These are phyloP conservation scores for Eristalinus sepulchralis DNA, from an alignment of 2,888 invertebrate genomes.

Conservation along the genomic window DNA sequence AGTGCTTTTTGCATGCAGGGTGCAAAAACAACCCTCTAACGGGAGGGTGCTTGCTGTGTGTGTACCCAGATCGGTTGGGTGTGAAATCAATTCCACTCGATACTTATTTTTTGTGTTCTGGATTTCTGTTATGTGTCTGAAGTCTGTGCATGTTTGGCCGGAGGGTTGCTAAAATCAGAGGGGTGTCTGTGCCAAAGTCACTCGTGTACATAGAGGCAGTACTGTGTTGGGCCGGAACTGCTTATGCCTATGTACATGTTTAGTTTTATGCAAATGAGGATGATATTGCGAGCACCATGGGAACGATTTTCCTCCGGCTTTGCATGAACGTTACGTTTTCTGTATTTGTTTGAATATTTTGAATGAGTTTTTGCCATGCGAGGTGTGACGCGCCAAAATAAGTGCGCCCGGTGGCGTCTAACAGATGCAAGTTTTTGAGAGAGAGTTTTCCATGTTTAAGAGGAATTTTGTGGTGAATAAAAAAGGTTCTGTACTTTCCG, in stretches of 20 bases:
- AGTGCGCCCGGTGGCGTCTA: not conserved
- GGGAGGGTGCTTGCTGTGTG: not conserved
- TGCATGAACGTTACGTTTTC: not conserved
- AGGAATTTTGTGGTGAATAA: not conserved
- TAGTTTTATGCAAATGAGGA: slow-evolving; percentile 52
- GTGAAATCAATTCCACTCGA: slow-evolving; percentile 73
- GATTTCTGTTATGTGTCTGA: slow-evolving; percentile 12
- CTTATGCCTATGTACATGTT: slow-evolving; percentile 8
- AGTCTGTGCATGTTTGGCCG: slow-evolving; percentile 13
- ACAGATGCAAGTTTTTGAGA: not conserved
- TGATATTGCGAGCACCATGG: slow-evolving; percentile 30
- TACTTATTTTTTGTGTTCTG: slow-evolving; percentile 44
- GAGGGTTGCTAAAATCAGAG: slow-evolving; percentile 54
- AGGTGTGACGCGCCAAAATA: not conserved
- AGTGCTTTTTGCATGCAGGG: slow-evolving; percentile 51
- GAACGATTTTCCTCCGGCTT: slow-evolving; percentile 16
- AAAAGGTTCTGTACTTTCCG: no score
- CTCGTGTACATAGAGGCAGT: not conserved
- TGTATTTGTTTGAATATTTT: not conserved
- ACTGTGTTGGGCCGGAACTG: not conserved
- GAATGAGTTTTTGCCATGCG: not conserved
- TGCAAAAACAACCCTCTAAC: slow-evolving; percentile 51
- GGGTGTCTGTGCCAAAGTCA: slow-evolving; percentile 8
- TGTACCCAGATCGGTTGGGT: slow-evolving; percentile 69
- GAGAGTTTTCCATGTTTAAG: not conserved